Base-by-base conservation (phyloP, 2,113 vertebrate species). In the Acrocephalus arundinaceus region DNA sequence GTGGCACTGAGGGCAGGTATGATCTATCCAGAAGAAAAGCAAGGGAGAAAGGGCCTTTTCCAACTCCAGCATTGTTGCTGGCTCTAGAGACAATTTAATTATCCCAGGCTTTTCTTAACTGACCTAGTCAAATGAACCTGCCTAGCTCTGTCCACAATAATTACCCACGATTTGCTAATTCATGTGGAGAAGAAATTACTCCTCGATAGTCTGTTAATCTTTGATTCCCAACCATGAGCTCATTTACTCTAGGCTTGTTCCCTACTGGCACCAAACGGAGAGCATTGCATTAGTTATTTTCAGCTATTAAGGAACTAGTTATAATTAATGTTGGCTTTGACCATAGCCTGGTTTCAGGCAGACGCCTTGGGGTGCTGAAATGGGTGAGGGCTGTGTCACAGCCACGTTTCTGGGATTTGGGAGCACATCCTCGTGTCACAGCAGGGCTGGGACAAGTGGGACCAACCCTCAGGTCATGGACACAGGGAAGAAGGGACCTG, bases 131-230 rank as follows among this genome's bases (percentile, higher is more conserved):
- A 93, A 93, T 89, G 89, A 95, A 96, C 94, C 88, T 95, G 85
- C 88, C 94, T 45, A 65, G 85, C 88, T 95, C 83, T 94, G 94
- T 94, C 95, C 92, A 90, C 92, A 90, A n/a, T 93, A 93, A 96
- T 96, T 96, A 96, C 93, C 93, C 59, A 78, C 15, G 3, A 88
- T 95, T 95, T 96, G 90, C 88, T 97, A 96, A 96, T 96, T 96
- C 94, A 52, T 33, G 83, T 88, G 88, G 94, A 95, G 94, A 81
- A 94, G 93, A 95, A 96, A 97, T 96, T 92, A 92, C 90, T 96
- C 94, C 92, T 90, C 25, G 72, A 94, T 96, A 94, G 94, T 88
- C 82, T 90, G 94, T 93, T 94, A 92, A 94, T 94, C 96, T 96
- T 95, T 88, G 90, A 96, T 96, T 95, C 87, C 93, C 78, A 95